Percentiles rank a stretch among this genome's conserved stretches.
Evolutionary conservation across 2,888 invertebrate species (phyloP).

Genomic region (Tinea trinotella): DNA sequence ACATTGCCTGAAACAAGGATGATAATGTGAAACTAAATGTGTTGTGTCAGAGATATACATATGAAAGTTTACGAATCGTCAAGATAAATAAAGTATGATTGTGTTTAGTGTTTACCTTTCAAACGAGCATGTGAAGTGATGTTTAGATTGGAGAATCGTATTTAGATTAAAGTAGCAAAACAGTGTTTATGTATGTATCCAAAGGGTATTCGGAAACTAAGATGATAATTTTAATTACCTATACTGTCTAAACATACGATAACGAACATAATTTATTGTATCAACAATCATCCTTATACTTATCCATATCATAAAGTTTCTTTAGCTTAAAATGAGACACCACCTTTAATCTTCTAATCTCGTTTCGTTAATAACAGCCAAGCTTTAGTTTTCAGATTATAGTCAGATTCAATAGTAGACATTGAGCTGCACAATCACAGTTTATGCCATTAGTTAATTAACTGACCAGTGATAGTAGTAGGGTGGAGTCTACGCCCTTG

Average conservation of each 20-base stretch:
- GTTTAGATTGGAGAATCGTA: not conserved
- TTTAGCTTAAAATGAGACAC: too few relatives aligned
- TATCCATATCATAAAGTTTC: too few relatives aligned
- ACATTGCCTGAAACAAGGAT: not conserved
- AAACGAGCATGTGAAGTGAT: not conserved
- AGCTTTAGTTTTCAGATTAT: not conserved
- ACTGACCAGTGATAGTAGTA: constrained; percentile 11
- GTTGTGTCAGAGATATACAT: constrained; percentile 2
- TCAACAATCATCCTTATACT: too few relatives aligned
- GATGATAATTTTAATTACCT: constrained; percentile 7
- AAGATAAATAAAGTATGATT: constrained; percentile 1
- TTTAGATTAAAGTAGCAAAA: constrained; percentile 11
- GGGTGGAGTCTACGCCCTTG: constrained; percentile 13
- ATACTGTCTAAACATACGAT: not conserved
- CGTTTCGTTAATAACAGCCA: not conserved
- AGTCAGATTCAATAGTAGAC: not conserved
- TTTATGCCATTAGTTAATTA: constrained; percentile 14
- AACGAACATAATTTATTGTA: not conserved
- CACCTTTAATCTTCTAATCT: not conserved
- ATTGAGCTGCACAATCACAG: constrained; percentile 12
- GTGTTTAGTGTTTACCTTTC: constrained; percentile 10
- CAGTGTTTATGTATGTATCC: constrained; percentile 3
- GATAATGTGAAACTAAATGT: not conserved
- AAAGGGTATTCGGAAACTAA: not conserved
- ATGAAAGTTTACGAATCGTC: constrained; percentile 3